Conservation (phyloP, 2,888 invertebrate genomes). For the Brassicogethes aeneus region DNA sequence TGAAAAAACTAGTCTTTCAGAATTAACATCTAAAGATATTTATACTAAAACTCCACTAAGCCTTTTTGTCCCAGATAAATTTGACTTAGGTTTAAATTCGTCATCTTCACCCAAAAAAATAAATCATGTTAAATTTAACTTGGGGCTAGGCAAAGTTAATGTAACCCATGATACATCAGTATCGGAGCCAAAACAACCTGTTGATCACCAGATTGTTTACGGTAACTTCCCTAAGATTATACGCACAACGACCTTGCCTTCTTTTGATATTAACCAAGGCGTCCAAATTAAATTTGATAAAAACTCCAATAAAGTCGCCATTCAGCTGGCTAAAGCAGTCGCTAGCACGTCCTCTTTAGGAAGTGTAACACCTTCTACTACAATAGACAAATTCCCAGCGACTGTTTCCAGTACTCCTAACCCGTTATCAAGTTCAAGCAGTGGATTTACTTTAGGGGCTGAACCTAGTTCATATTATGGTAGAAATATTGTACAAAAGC, state of each 20-base stretch:
- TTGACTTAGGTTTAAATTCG: background rate
- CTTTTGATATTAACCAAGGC: constrained; percentile 8
- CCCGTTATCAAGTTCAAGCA: background rate
- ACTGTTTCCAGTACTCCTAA: constrained; percentile 2
- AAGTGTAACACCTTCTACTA: constrained; percentile 3
- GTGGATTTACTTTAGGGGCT: background rate
- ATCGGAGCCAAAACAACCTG: constrained; percentile 34
- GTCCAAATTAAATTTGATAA: constrained; percentile 20
- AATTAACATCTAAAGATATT: background rate
- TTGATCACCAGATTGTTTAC: constrained; percentile 37
- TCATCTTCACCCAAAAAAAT: background rate
- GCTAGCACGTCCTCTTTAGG: background rate
- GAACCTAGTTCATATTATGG: background rate
- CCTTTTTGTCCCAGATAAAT: background rate
- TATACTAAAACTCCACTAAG: background rate
- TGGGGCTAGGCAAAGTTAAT: background rate
- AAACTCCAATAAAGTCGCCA: constrained; percentile 17
- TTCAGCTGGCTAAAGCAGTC: constrained; percentile 17
- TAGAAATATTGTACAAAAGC: constrained; percentile 7
- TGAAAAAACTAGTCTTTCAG: constrained; percentile 9
- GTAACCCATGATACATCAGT: background rate
- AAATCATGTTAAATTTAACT: background rate
- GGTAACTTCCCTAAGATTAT: constrained; percentile 31
- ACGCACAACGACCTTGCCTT: constrained; percentile 21
- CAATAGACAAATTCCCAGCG: constrained; percentile 13